Conservation (phyloP, 2,113 vertebrate genomes). For the Micromys minutus region DNA sequence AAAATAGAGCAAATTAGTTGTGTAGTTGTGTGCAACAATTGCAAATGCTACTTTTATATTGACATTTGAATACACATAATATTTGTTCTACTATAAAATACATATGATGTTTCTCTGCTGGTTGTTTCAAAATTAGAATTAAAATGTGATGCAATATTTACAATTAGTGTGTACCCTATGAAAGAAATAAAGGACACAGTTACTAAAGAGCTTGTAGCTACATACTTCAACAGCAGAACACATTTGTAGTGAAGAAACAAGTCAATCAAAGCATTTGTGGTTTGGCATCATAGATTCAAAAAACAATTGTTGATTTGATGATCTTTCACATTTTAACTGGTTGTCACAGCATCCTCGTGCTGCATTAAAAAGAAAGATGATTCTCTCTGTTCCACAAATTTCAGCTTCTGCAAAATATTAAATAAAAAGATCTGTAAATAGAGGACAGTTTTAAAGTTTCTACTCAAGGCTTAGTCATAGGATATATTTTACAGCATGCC, state of each 20-base stretch:
- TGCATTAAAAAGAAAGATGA: conserved; percentile 61
- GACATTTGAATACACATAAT: conserved; percentile 34
- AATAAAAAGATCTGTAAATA: conserved; percentile 67
- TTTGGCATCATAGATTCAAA: conserved; percentile 23
- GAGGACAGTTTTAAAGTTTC: conserved; percentile 65
- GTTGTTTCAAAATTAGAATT: neutral
- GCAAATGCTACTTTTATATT: neutral
- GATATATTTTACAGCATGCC: conserved; percentile 63
- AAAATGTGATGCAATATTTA: conserved; percentile 54
- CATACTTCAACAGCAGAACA: conserved; percentile 30
- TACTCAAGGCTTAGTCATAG: conserved; percentile 54
- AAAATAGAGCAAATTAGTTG: conserved; percentile 26
- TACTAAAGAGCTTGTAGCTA: conserved; percentile 29
- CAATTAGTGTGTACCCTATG: neutral
- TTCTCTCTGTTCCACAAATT: conserved; percentile 44
- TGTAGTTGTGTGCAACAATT: neutral
- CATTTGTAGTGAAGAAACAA: conserved; percentile 44
- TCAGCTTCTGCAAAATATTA: conserved; percentile 58
- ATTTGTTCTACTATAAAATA: no score
- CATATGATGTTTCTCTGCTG: conserved; percentile 17
- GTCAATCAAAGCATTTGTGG: conserved; percentile 56
- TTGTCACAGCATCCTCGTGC: conserved; percentile 36
- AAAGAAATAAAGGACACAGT: conserved; percentile 37
- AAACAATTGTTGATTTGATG: conserved; percentile 65
- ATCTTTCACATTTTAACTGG: conserved; percentile 50